Percentiles rank a stretch among this genome's conserved stretches.
Conservation (phyloP, 2,888 invertebrate species). For the Tetragnatha montana region DNA sequence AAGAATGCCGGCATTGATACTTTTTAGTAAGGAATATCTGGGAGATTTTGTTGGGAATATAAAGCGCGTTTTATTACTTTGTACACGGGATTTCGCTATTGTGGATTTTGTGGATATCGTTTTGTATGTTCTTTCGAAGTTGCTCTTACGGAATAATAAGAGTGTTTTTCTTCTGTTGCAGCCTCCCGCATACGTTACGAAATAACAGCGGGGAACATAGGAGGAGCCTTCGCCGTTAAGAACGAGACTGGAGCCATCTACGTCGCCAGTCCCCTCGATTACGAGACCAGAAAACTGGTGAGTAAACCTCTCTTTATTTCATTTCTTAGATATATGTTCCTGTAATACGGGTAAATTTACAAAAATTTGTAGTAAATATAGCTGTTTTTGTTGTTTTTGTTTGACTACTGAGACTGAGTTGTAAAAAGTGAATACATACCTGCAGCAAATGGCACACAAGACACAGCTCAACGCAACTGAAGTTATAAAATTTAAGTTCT, state of each 20-base stretch:
- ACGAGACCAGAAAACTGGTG: constrained; percentile 96
- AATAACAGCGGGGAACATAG: constrained; percentile 99
- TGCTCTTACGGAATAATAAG: not conserved
- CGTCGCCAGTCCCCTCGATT: constrained; percentile 96
- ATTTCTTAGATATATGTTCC: not conserved
- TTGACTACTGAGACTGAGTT: no score
- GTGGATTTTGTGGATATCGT: not conserved
- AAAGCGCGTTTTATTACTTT: not conserved
- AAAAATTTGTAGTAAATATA: no score
- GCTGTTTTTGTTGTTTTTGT: no score
- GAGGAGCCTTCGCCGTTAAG: constrained; percentile 97
- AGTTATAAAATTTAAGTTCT: no score
- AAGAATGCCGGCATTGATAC: not conserved
- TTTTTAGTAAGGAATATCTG: not conserved
- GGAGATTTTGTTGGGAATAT: not conserved
- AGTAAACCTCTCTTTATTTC: constrained; percentile 77
- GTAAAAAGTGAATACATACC: no score
- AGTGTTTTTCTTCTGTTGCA: constrained; percentile 77
- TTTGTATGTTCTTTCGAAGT: not conserved
- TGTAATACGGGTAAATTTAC: no score
- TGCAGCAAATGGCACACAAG: no score
- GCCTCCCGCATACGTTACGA: constrained; percentile 99
- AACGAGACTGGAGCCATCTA: constrained; percentile 99
- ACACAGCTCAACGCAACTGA: no score
- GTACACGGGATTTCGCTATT: not conserved